phyloP scores from a whole-genome alignment of 1,140 invertebrate species.

The Sinonovacula constricta region DNA sequence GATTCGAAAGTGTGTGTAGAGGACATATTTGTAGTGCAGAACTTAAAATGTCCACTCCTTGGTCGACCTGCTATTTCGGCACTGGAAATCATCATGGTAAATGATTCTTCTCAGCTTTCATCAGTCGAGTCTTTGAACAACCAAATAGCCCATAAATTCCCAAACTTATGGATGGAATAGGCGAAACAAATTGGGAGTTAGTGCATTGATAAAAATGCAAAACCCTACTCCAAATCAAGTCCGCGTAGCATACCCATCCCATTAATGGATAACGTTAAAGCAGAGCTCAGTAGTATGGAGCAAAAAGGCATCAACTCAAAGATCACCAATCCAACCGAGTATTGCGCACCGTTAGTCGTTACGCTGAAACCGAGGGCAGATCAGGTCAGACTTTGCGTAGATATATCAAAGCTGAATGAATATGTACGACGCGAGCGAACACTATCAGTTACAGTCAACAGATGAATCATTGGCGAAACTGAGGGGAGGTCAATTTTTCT shows the following conservation, averaged over 20 bases:
- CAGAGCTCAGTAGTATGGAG: constrained; percentile 54
- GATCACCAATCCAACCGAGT: constrained; percentile 48
- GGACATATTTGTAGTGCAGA: constrained; percentile 5
- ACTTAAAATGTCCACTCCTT: not conserved
- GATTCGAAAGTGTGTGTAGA: not conserved
- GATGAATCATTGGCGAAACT: constrained; percentile 34
- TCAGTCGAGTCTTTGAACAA: not conserved
- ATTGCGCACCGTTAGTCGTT: too few relatives aligned
- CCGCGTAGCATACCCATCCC: constrained; percentile 50
- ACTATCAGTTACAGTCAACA: constrained; percentile 28
- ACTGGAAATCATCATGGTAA: constrained; percentile 15
- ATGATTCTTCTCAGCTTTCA: not conserved
- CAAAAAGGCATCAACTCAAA: constrained; percentile 42
- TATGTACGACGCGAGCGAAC: constrained; percentile 46
- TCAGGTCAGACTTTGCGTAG: constrained; percentile 44
- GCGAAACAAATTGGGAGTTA: constrained; percentile 18
- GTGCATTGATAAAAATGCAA: constrained; percentile 6
- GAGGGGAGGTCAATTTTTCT: constrained; percentile 4
- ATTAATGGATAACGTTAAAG: constrained; percentile 47
- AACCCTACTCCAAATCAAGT: constrained; percentile 24
- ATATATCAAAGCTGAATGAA: constrained; percentile 50
- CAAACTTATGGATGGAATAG: constrained; percentile 14
- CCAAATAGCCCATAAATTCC: not conserved
- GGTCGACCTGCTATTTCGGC: constrained; percentile 4
- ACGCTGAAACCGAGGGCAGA: constrained; percentile 48